phyloP scores from a whole-genome alignment of 1,140 invertebrate species.

The Lucilia sericata region DNA sequence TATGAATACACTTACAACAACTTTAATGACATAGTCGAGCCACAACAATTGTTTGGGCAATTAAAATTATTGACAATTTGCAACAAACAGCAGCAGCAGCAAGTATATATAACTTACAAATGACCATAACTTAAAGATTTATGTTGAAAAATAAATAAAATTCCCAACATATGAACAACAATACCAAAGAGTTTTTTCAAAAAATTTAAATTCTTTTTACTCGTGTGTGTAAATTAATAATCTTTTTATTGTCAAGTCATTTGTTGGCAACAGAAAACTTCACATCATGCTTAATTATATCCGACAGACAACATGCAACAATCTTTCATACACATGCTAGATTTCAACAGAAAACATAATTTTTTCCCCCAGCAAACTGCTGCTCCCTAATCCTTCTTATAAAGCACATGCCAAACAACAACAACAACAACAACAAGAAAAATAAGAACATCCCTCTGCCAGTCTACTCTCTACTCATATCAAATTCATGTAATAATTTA shows the following conservation, averaged over 20 bases:
- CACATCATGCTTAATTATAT: neutral
- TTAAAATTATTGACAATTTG: constrained; percentile 12
- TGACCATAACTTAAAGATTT: neutral
- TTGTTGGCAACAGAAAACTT: neutral
- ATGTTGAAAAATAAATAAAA: neutral
- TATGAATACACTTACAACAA: neutral
- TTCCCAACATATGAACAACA: no score
- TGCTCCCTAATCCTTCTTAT: neutral
- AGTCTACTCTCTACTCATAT: neutral
- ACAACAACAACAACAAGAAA: neutral
- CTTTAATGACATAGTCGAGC: no score
- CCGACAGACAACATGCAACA: neutral
- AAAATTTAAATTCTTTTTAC: constrained; percentile 1
- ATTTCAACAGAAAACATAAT: neutral
- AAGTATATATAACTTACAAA: neutral
- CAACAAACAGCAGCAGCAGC: neutral
- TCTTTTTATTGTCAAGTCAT: constrained; percentile 10
- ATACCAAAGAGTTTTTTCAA: neutral
- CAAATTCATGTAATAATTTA: constrained; percentile 29
- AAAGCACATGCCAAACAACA: neutral
- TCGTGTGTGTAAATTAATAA: neutral
- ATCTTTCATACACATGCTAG: neutral
- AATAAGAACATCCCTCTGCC: neutral
- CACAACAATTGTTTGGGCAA: neutral
- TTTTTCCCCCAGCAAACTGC: neutral